Evolutionary conservation across 2,113 vertebrate genomes (phyloP).

Genomic region (Eidolon helvum): DNA sequence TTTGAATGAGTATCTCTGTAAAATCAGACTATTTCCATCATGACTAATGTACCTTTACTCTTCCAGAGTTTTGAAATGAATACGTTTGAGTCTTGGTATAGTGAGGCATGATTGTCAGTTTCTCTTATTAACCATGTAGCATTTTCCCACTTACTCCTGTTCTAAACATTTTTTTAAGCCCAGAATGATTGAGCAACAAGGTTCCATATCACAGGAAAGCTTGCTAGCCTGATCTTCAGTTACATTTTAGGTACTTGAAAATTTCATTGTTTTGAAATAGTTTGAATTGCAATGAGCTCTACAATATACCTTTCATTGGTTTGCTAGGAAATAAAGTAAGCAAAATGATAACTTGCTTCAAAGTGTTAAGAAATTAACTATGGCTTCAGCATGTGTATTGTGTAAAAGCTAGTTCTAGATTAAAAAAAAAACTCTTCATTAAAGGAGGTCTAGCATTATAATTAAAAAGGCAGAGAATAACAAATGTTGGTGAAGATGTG

Average conservation of each 20-base stretch:
- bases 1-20: constrained; percentile 27
- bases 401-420: constrained; percentile 21
- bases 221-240: constrained; percentile 10
- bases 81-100: neutral
- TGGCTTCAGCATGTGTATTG: neutral
- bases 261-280: constrained; percentile 31
- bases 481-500: neutral
- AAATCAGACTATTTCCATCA: constrained; percentile 41
- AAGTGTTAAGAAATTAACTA: constrained; percentile 13
- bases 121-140: neutral
- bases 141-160: constrained; percentile 6
- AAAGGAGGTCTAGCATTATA: neutral
- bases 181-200: neutral
- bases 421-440: neutral
- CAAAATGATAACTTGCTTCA: neutral
- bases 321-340: constrained; percentile 23
- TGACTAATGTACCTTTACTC: neutral
- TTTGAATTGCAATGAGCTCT: constrained; percentile 15
- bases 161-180: neutral
- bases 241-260: constrained; percentile 47
- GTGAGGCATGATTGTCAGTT: constrained; percentile 4
- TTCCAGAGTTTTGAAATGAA: constrained; percentile 15
- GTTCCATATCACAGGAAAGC: constrained; percentile 6
- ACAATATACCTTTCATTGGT: neutral
- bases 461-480: neutral